Conservation (phyloP, 2,888 invertebrate genomes). For the Cacoxenus indagator region DNA sequence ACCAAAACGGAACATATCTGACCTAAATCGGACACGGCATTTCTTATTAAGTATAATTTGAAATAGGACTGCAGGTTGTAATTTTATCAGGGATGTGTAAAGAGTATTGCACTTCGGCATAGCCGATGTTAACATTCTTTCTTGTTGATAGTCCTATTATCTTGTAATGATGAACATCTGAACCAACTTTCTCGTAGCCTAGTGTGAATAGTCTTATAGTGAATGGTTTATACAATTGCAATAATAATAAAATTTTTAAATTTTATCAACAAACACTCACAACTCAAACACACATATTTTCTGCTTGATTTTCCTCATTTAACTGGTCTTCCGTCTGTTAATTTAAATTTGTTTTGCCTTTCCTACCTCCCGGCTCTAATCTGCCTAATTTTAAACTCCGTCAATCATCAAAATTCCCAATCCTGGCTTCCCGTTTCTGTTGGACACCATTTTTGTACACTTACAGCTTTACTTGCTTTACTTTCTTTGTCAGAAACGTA, state of each 20-base stretch:
- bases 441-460: constrained; percentile 51
- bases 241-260: constrained; percentile 59
- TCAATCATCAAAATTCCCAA: neutral
- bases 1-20: too few species aligned
- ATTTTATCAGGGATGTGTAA: neutral
- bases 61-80: too few species aligned
- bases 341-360: constrained; percentile 16
- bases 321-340: constrained; percentile 29
- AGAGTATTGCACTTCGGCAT: neutral
- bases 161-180: constrained; percentile 22
- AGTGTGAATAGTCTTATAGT: constrained; percentile 1
- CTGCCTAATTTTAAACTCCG: constrained; percentile 1
- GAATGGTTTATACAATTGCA: constrained; percentile 40
- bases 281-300: constrained; percentile 24
- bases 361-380: neutral
- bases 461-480: constrained; percentile 71
- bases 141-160: neutral
- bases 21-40: too few species aligned
- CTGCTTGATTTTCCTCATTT: constrained; percentile 27
- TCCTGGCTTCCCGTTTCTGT: constrained; percentile 15
- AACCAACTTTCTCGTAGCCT: constrained; percentile 35
- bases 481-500: constrained; percentile 88
- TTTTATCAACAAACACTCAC: constrained; percentile 43
- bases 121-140: neutral
- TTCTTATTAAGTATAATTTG: too few species aligned